A percentile compares a stretch with the other conserved stretches of the same genome.
phyloP scores from a whole-genome alignment of 2,113 vertebrate genomes.

The Phycodurus eques region DNA sequence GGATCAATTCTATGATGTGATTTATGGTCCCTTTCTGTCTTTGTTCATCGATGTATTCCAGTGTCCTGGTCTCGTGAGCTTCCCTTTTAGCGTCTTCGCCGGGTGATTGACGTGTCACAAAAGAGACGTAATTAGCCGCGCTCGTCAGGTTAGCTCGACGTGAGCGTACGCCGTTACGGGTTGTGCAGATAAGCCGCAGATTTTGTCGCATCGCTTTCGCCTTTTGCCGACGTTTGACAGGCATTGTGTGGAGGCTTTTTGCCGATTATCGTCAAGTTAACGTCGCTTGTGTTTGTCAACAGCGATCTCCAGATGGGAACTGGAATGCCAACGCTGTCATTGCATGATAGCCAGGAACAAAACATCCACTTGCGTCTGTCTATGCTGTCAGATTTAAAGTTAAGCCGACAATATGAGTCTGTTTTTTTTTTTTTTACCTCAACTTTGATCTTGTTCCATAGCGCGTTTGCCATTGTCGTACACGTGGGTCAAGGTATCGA shows the following conservation, averaged over 20 bases:
- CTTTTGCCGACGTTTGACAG: conserved; percentile 14
- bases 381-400: not conserved
- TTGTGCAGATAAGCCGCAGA: conserved; percentile 17
- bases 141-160: conserved; percentile 30
- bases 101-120: conserved; percentile 45
- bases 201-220: conserved; percentile 33
- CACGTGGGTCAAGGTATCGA: not conserved
- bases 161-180: not conserved
- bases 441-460: not conserved
- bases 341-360: not conserved
- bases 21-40: conserved; percentile 37
- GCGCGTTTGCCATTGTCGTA: not conserved
- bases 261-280: conserved; percentile 4
- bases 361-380: not conserved
- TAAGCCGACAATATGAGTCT: not conserved
- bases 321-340: not conserved
- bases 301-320: not conserved
- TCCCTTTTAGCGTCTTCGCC: conserved; percentile 18
- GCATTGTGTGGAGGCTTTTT: conserved; percentile 13
- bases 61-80: conserved; percentile 51
- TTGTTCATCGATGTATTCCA: conserved; percentile 58
- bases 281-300: not conserved
- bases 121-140: conserved; percentile 36
- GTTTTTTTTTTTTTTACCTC: not conserved
- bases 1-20: conserved; percentile 68